Evolutionary conservation across 1,140 invertebrate species (phyloP), one percentile per base, ranked within the genome.

Genomic region (Cyrtorhinus lividipennis): DNA sequence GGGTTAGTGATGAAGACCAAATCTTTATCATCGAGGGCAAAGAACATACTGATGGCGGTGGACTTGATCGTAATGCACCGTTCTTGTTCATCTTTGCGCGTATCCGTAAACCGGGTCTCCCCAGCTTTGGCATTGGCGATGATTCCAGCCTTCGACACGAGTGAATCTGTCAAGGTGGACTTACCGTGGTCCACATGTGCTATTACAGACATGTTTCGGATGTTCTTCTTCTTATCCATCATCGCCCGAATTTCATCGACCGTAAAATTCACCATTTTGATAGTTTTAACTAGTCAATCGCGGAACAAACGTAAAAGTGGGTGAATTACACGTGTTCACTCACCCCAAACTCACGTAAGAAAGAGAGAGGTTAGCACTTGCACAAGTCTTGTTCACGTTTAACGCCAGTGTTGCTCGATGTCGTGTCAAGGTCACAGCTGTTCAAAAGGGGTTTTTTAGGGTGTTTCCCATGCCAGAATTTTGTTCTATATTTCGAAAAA

Each of bases 201-300:
- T 78, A 99, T 99, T 76, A 99, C 97, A 74, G 96, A 99, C 96
- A 99, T 99, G 80, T 99, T 99, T 75, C 97, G 86, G 78, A 99
- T 99, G 74, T 99, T 99, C 79, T 81, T 82, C 82, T 98, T 98
- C 75, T 94, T 94, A 88, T 99, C 95, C 96, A 99, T 99, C 86
- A 99, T 92, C 74, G 72, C 79, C 82, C 96, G 90, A 81, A 99
- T 99, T 82, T 99, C 94, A 81, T 98, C 95, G 81, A 99, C 91
- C 61, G 96, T 99, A 78, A 99, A 99, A 86, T 99, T 99, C 84
- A 99, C 96, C 96, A 96, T 72, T 45, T 80, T 80, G 73, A 20
- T 20, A 20, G 48, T 15, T 53, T 53, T 13, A 5, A 5, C 5
- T 38, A 38, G 5, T 38, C 30, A 38, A 5, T 5, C 30, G 15